A percentile compares a stretch with the other conserved stretches of the same genome.
Conservation (phyloP, 2,797 vertebrate genomes). For the Furcifer pardalis region DNA sequence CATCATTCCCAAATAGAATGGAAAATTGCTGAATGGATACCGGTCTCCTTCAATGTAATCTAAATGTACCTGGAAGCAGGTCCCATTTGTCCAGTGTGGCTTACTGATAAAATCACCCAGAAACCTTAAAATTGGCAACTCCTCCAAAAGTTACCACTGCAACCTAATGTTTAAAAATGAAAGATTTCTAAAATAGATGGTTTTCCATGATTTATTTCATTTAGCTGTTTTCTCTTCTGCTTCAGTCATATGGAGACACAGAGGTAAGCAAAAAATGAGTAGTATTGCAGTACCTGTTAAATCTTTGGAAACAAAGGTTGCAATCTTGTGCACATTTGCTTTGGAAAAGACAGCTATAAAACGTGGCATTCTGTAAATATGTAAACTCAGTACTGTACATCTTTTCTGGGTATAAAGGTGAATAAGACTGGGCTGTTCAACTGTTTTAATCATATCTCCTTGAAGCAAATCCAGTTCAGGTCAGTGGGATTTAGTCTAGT, state of each 20-base stretch:
- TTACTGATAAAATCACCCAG: background rate
- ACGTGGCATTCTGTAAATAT: background rate
- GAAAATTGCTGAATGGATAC: background rate
- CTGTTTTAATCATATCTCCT: background rate
- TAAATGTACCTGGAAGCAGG: background rate
- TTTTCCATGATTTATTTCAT: constrained; percentile 45
- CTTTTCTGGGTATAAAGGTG: background rate
- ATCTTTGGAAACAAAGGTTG: background rate
- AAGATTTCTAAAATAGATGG: background rate
- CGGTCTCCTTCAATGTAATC: background rate
- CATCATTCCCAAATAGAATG: background rate
- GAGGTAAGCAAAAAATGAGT: constrained; percentile 67
- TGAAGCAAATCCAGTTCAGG: background rate
- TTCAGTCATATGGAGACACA: constrained; percentile 77
- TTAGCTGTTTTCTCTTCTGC: constrained; percentile 58
- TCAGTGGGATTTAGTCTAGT: background rate
- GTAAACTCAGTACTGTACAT: background rate
- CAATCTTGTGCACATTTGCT: background rate
- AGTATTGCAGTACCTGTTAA: constrained; percentile 9
- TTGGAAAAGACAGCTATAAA: background rate
- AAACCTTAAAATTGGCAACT: background rate
- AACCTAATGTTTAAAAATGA: background rate
- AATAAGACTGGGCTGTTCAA: background rate
- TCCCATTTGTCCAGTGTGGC: background rate
- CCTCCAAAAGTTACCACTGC: background rate